Evolutionary conservation across 2,797 vertebrate species (phyloP).

Genomic region (Helicolenus hilgendorfi): DNA sequence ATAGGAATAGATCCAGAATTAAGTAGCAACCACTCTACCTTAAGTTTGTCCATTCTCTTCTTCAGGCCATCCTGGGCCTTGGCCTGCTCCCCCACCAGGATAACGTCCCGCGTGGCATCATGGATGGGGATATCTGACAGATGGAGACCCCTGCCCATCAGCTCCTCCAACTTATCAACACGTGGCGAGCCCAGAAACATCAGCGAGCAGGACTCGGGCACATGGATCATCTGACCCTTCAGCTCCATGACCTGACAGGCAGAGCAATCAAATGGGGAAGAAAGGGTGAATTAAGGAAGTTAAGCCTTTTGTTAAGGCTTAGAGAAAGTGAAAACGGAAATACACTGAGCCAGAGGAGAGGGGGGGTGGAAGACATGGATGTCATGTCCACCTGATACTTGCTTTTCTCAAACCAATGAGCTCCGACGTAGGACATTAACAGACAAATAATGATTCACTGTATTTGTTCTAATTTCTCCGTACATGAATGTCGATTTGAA

Average conservation of each 20-base stretch:
- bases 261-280: neutral
- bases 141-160: conserved; percentile 97
- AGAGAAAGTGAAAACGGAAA: neutral
- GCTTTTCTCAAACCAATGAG: neutral
- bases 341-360: neutral
- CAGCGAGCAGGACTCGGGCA: conserved; percentile 95
- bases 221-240: conserved; percentile 99
- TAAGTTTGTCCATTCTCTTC: conserved; percentile 99
- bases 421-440: neutral
- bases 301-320: neutral
- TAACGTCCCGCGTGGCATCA: conserved; percentile 97
- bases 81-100: conserved; percentile 97
- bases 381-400: neutral
- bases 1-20: neutral
- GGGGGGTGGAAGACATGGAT: neutral
- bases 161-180: conserved; percentile 98
- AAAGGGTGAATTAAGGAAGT: neutral
- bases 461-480: neutral
- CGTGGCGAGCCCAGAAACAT: conserved; percentile 98
- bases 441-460: neutral
- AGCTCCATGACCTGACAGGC: conserved; percentile 96
- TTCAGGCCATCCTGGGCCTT: conserved; percentile 98
- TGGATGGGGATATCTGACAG: conserved; percentile 99
- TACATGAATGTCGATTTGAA: neutral
- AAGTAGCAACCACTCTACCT: conserved; percentile 72